phyloP scores from a whole-genome alignment of 1,140 invertebrate genomes.

The Neodiprion fabricii region DNA sequence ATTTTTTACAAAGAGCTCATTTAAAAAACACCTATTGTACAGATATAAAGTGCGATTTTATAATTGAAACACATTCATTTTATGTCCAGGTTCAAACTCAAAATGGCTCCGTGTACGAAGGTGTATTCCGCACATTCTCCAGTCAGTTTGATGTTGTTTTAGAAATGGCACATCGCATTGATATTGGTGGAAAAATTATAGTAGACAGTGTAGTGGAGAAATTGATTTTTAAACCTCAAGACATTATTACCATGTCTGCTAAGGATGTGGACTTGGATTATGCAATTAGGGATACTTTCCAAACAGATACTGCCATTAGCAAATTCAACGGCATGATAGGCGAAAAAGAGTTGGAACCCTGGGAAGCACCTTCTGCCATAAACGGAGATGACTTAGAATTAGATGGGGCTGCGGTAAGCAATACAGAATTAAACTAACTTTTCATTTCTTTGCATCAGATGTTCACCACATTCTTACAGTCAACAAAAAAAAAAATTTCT shows the following conservation, averaged over 20 bases:
- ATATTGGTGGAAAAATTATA: constrained; percentile 69
- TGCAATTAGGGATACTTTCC: constrained; percentile 83
- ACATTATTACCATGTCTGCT: constrained; percentile 81
- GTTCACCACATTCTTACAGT: not conserved
- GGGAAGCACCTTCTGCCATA: constrained; percentile 74
- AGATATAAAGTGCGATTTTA: constrained; percentile 13
- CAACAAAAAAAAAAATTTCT: not conserved
- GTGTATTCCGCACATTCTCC: constrained; percentile 87
- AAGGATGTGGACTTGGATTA: constrained; percentile 87
- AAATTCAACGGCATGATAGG: constrained; percentile 69
- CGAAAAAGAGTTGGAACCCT: constrained; percentile 87
- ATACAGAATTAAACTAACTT: constrained; percentile 10
- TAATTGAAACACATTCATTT: constrained; percentile 24
- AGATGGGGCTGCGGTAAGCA: constrained; percentile 65
- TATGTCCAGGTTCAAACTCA: constrained; percentile 71
- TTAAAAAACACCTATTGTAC: no score
- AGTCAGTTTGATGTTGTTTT: constrained; percentile 82
- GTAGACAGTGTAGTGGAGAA: constrained; percentile 78
- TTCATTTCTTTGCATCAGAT: constrained; percentile 24
- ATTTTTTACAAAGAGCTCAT: no score
- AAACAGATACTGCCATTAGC: constrained; percentile 82
- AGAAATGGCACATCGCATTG: constrained; percentile 83
- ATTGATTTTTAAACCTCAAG: constrained; percentile 83
- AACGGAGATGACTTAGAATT: constrained; percentile 72
- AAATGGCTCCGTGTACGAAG: constrained; percentile 83